Conservation (phyloP, 2,888 invertebrate genomes). For the Cataglyphis livida region DNA sequence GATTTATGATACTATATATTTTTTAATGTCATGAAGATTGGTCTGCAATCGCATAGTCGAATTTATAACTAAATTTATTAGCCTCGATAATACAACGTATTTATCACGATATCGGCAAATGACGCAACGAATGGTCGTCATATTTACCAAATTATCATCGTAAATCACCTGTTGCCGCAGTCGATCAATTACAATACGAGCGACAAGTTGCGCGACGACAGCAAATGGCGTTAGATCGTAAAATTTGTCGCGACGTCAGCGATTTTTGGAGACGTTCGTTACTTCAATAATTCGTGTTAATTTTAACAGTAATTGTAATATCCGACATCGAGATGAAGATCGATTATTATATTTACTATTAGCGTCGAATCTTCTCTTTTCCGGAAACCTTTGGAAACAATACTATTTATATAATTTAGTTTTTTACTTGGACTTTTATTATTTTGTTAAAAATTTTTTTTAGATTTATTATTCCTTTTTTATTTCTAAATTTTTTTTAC, state of each 20-base stretch:
- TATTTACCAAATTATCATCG: constrained; percentile 63
- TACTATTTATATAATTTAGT: neutral
- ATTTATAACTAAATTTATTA: constrained; percentile 6
- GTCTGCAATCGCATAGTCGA: neutral
- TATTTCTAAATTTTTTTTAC: neutral
- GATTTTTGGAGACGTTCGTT: constrained; percentile 55
- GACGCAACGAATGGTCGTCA: constrained; percentile 37
- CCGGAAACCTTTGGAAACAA: neutral
- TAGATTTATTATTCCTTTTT: neutral
- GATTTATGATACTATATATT: neutral
- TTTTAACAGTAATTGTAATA: constrained; percentile 54
- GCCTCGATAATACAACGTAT: neutral
- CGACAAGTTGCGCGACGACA: constrained; percentile 49
- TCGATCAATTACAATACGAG: constrained; percentile 53
- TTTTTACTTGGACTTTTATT: neutral
- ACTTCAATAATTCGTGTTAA: constrained; percentile 6
- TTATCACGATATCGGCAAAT: constrained; percentile 38
- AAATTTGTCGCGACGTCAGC: constrained; percentile 45
- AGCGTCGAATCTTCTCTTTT: neutral
- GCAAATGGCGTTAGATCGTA: constrained; percentile 36
- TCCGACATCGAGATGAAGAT: neutral
- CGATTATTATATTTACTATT: neutral
- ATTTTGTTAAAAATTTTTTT: neutral
- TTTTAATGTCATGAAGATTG: neutral
- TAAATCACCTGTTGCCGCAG: constrained; percentile 66